A percentile compares a stretch with the other conserved stretches of the same genome.
Evolutionary conservation across 1,140 invertebrate genomes (phyloP).

Genomic region (Acyrthosiphon pisum): DNA sequence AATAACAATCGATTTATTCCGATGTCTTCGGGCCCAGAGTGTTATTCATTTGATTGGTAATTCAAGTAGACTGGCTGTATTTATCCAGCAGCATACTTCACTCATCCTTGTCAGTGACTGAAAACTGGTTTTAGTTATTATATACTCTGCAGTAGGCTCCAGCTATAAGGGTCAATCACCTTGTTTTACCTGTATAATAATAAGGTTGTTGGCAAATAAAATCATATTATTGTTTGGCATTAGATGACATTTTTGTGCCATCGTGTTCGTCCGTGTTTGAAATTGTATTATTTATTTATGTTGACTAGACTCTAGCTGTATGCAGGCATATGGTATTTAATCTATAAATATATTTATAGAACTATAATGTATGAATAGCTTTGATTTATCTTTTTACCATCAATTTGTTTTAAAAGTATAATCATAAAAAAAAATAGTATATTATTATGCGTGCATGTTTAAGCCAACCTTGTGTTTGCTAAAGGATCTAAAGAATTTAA

Average conservation of each 20-base stretch:
- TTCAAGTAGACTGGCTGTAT: constrained; percentile 30
- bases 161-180: constrained; percentile 48
- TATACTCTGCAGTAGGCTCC: constrained; percentile 14
- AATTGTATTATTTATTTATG: constrained; percentile 30
- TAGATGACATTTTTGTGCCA: neutral
- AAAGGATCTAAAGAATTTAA: neutral
- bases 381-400: neutral
- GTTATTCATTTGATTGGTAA: constrained; percentile 46
- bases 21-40: neutral
- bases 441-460: neutral
- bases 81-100: constrained; percentile 39
- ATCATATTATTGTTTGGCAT: constrained; percentile 38
- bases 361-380: neutral
- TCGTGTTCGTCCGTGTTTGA: neutral
- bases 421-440: neutral
- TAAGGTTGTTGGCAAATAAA: constrained; percentile 45
- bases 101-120: constrained; percentile 33
- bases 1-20: constrained; percentile 22
- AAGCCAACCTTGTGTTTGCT: neutral
- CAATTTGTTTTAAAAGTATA: neutral
- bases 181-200: constrained; percentile 46
- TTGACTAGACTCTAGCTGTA: neutral
- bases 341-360: constrained; percentile 5
- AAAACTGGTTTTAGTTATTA: constrained; percentile 56
- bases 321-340: neutral